Base-by-base conservation (phyloP, 2,113 vertebrate genomes). In the Trichomycterus rosablanca region DNA sequence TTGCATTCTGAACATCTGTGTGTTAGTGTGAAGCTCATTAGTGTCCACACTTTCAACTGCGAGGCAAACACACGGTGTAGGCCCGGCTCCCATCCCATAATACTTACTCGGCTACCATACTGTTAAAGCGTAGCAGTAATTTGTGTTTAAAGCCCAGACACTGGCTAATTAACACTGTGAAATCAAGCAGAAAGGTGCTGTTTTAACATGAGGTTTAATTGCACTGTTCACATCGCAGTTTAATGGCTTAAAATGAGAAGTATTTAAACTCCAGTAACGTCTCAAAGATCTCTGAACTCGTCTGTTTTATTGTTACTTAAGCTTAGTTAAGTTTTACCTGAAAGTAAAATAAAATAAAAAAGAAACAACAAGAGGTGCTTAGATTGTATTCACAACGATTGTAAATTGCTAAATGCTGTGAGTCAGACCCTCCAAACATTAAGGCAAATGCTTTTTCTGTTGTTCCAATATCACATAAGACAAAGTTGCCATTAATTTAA, bases 111-210 rank as follows among this genome's bases (percentile, higher is more conserved):
- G 75, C 78, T 53, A 83, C 63, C 82, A 80, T 74, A 35, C 72
- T 72, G 83, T 85, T 77, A 84, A 79, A 56, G 24, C 39, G 3
- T 39, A 72, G 78, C 68, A 81, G 76, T 79, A 80, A 79, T 83
- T 80, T 74, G 72, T 78, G 70, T 65, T 80, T 34, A 72, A 78
- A 80, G 77, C 58, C 50, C 72, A 55, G 80, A 81, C 46, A 48
- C 80, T 67, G 69, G 49, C 70, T 86, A 83, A 90, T 86, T 81
- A 87, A 89, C 74, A 73, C 49, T 77, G 84, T 85, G 86, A 88
- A 84, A 84, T 80, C 77, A 81, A 89, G 66, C 84, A 83, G 81
- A 80, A 90, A 84, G 12, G 67, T 78, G 49, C 72, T 72, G 59
- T 72, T 83, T 81, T 80, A 73, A 22, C 66, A 77, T 76, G 53